Evolutionary conservation across 2,888 invertebrate species (phyloP), one percentile per base, ranked within the genome.

Genomic region (Cheilosia vulpina): DNA sequence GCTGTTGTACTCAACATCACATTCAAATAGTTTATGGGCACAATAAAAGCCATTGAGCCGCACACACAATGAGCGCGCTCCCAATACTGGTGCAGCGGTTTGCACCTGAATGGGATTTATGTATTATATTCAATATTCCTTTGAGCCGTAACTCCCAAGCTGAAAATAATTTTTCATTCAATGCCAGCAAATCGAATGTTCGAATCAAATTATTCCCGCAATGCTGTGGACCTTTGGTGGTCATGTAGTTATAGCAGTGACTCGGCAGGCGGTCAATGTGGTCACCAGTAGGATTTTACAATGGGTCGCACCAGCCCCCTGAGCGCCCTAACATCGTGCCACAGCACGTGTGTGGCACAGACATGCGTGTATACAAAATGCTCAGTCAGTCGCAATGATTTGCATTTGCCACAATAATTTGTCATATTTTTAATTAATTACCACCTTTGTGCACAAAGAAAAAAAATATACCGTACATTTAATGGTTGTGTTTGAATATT

Each of bases 151-250:
- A 53, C 45, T 60, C 62, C 55, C 45, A 52, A 45, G 27, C 27
- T 34, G 24, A 73, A 38, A 50, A 55, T 72, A 60, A 71, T 72
- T 41, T 41, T 38, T 52, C 65, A 77, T 71, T 82, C 82, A 77
- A 77, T 82, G 77, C 60, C 76, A 31, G 31, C 31, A 77, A 77
- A 72, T 77, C 58, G 71, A 57, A 77, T 77, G 82, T 66, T 47
- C 9, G 66, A 77, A 66, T 77, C 60, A 27, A 82, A 82, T 82
- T 82, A 77, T 77, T 72, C 58, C 71, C 57, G 63, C 80, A 71
- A 77, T 71, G 50, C 53, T 27, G 24, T 52, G 17, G 41, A 41
- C 27, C 24, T 38, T 38, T 52, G 41, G 19, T 55, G 27, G 15
- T 50, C 47, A 52, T 27, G 6, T 52, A 52, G 34, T 73, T 34